A percentile compares a stretch with the other conserved stretches of the same genome.
phyloP scores from a whole-genome alignment of 1,140 invertebrate species.

The Cardiocondyla obscurior region DNA sequence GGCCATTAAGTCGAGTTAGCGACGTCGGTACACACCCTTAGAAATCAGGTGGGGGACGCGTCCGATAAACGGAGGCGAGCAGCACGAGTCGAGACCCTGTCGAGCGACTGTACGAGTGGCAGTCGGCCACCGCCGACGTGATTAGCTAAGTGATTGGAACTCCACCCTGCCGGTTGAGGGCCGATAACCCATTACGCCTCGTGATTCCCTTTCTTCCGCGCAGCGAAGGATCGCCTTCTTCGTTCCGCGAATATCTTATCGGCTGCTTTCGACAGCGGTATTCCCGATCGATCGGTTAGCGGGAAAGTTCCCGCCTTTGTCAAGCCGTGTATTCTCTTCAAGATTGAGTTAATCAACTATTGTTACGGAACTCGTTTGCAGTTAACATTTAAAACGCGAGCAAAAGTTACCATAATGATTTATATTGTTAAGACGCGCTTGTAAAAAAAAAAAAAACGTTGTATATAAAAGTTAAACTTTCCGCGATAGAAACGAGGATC shows the following conservation, averaged over 20 bases:
- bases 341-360: conserved; percentile 24
- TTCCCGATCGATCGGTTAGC: conserved; percentile 34
- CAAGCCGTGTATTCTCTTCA: background rate
- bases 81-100: conserved; percentile 37
- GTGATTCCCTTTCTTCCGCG: conserved; percentile 41
- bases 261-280: background rate
- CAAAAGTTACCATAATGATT: background rate
- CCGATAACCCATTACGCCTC: conserved; percentile 44
- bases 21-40: conserved; percentile 60
- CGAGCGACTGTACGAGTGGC: conserved; percentile 43
- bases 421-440: background rate
- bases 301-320: background rate
- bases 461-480: background rate
- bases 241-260: conserved; percentile 37
- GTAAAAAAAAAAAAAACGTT: conserved; percentile 3
- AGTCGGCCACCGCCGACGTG: conserved; percentile 65
- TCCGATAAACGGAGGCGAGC: conserved; percentile 55
- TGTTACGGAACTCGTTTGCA: background rate
- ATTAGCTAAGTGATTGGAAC: conserved; percentile 76
- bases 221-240: conserved; percentile 19
- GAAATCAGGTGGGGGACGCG: conserved; percentile 53
- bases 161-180: conserved; percentile 65
- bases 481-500: background rate
- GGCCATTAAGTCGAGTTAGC: conserved; percentile 61
- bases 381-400: background rate